Evolutionary conservation across 37 sponge, comb jelly and placozoan species (phyloP), one percentile per base, ranked within the genome.

Genomic region (Corticium candelabrum): DNA sequence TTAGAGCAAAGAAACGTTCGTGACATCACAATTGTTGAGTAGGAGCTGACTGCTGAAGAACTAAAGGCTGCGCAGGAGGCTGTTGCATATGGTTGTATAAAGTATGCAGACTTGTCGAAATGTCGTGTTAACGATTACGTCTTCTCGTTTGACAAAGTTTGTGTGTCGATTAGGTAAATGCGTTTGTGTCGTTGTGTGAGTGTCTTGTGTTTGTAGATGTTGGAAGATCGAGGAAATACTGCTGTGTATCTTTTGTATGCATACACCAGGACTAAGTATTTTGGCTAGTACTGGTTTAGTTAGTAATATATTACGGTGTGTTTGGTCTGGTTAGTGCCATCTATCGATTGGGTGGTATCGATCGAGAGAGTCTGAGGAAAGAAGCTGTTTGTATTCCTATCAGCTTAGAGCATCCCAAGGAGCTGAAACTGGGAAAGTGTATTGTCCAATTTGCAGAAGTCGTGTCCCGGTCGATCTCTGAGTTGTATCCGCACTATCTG

Each of bases 31-130:
- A n/a, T 50, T 11, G 21, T 50, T 50, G 21, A 27, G 62, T 50
- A 50, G 62, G 62, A 50, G 21, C 21, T 97, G 69, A 84, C 78
- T 40, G 68, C 86, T 0, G 95, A 94, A 69, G 99, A 97, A 78
- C 67, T 94, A 68, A 41, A 70, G 27, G 84, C 85, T 39, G 92
- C 95, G 1, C 86, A 87, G 68, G 84, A 94, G 37, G 84, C 94
- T 40, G 92, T 97, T 0, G 94, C 99, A 41, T 97, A 97, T 75
- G 92, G 99, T 21, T 97, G 99, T 76, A 94, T 97, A 89, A 97
- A 94, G 67, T 97, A 94, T 78, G 94, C 99, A 41, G 99, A 97
- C 67, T 88, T 97, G 40, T 82, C 77, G n/a, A 92, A 90, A 68
- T 83, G 85, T 57, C 78, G 95, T 31, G 94, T 85, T 1, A 85